phyloP scores from a whole-genome alignment of 2,888 invertebrate genomes.

The Chaetoderma sp. region DNA sequence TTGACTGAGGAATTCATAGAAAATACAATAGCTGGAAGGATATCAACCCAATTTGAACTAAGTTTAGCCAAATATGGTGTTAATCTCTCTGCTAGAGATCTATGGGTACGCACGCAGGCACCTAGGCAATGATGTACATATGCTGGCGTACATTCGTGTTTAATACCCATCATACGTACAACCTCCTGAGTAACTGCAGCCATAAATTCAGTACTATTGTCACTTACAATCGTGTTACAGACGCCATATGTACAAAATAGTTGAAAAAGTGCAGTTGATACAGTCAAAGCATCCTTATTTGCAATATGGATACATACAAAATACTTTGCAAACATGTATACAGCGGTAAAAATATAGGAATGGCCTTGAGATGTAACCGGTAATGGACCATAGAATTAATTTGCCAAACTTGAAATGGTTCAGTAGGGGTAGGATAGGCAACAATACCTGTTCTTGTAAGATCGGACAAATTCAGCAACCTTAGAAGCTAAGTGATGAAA shows the following conservation, averaged over 20 bases:
- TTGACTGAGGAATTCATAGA: neutral
- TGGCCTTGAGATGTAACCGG: neutral
- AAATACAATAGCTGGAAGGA: neutral
- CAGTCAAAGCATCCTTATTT: neutral
- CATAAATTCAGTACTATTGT: conserved; percentile 3
- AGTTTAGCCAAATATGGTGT: neutral
- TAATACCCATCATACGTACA: too few relatives aligned
- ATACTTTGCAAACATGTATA: neutral
- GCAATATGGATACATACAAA: neutral
- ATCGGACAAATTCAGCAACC: conserved; percentile 6
- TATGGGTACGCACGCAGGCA: neutral
- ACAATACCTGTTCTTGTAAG: neutral
- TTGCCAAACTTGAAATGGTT: neutral
- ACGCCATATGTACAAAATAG: neutral
- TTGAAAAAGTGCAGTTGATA: conserved; percentile 1
- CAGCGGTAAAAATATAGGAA: neutral
- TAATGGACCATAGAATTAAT: neutral
- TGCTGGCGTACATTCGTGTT: too few relatives aligned
- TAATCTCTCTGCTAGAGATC: neutral
- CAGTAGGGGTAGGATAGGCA: neutral
- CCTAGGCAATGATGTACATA: conserved; percentile 5
- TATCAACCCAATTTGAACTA: neutral
- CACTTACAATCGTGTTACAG: neutral
- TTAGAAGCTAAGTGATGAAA: neutral
- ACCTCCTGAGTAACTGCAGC: too few relatives aligned